Evolutionary conservation across 2,888 invertebrate species (phyloP).

Genomic region (Agonopterix subpropinquella): DNA sequence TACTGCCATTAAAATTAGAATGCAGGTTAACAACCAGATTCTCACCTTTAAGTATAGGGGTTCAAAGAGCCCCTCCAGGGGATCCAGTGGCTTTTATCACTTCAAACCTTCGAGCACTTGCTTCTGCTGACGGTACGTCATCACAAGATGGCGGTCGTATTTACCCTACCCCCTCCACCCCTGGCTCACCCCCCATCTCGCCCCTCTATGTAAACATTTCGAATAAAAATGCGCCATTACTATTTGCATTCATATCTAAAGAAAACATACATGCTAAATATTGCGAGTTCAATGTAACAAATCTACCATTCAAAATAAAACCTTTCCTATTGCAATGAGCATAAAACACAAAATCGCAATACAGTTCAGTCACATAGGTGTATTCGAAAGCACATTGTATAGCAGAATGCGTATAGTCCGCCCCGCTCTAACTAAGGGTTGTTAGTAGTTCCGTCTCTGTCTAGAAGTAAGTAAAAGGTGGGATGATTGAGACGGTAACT

Average conservation of each 20-base stretch:
- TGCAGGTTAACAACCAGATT: no score
- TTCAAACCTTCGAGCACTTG: slow-evolving; percentile 9
- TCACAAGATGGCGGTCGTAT: slow-evolving; percentile 55
- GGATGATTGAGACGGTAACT: slow-evolving; percentile 72
- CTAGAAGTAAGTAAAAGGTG: slow-evolving; percentile 63
- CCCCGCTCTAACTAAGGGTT: slow-evolving; percentile 29
- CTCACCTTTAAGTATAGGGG: neutral
- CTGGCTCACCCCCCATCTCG: slow-evolving; percentile 1
- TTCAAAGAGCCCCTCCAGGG: neutral
- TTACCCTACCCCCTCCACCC: slow-evolving; percentile 17
- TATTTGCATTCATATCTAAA: slow-evolving; percentile 76
- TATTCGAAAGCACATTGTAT: slow-evolving; percentile 46
- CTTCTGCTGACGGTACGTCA: slow-evolving; percentile 54
- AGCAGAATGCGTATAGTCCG: slow-evolving; percentile 45
- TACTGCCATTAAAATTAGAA: no score
- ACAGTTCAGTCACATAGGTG: slow-evolving; percentile 24
- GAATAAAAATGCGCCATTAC: slow-evolving; percentile 74
- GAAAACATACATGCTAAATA: slow-evolving; percentile 74
- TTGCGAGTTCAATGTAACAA: slow-evolving; percentile 44
- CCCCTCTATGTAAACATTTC: slow-evolving; percentile 72
- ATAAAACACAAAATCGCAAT: slow-evolving; percentile 7
- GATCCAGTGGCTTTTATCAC: neutral
- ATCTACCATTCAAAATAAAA: slow-evolving; percentile 16
- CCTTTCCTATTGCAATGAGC: slow-evolving; percentile 17
- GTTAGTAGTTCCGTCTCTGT: slow-evolving; percentile 29